Evolutionary conservation across 2,888 invertebrate genomes (phyloP).

Genomic region (Ochropacha duplaris): DNA sequence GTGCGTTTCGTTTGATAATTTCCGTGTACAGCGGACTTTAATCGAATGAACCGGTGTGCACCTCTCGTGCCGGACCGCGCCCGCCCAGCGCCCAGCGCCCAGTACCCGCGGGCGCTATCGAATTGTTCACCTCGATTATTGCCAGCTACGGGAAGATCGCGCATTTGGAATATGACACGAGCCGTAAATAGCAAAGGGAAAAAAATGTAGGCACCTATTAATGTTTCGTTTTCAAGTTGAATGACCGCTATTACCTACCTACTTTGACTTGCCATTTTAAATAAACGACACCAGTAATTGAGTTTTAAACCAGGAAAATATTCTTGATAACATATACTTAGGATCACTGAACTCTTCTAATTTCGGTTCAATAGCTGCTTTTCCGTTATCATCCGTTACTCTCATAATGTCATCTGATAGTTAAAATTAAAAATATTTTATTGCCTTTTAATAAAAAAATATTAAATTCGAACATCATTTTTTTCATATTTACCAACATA

Average conservation of each 20-base stretch:
- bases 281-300: no score
- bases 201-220: neutral
- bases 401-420: no score
- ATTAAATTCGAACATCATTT: constrained; percentile 14
- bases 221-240: neutral
- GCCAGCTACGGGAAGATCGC: constrained; percentile 38
- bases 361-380: no score
- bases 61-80: constrained; percentile 21
- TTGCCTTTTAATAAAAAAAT: constrained; percentile 10
- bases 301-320: no score
- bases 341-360: no score
- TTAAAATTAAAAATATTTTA: neutral
- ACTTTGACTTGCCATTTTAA: no score
- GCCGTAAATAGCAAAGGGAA: constrained; percentile 17
- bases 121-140: constrained; percentile 68
- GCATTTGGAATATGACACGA: constrained; percentile 38
- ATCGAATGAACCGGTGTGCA: constrained; percentile 69
- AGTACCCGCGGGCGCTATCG: constrained; percentile 52
- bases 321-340: no score
- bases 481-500: constrained; percentile 50
- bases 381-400: no score
- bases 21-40: constrained; percentile 75
- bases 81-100: constrained; percentile 13
- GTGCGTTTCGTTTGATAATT: constrained; percentile 81
- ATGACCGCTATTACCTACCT: neutral